These are phyloP conservation scores for Galeopterus variegatus DNA, from an alignment of 2,113 vertebrate genomes.

Conservation along the genomic window DNA sequence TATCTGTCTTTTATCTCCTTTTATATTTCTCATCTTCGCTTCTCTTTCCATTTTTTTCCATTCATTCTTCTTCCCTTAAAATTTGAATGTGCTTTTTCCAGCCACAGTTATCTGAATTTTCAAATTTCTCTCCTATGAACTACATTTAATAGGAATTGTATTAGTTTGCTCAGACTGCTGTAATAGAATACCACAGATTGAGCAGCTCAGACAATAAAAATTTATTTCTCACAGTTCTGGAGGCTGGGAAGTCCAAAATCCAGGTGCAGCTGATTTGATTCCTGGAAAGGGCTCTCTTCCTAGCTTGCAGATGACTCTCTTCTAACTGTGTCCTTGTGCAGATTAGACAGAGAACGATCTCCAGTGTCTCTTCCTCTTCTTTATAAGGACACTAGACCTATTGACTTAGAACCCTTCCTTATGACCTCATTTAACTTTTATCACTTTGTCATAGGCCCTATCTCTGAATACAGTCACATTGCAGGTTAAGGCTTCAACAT, in stretches of 20 bases:
- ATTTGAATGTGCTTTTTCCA: not conserved
- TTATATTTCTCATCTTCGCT: not conserved
- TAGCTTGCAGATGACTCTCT: not conserved
- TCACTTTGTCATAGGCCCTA: not conserved
- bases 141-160: not conserved
- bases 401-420: not conserved
- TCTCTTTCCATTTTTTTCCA: not conserved
- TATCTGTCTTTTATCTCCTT: not conserved
- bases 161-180: not conserved
- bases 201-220: not conserved
- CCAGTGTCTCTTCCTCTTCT: not conserved
- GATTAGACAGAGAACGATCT: not conserved
- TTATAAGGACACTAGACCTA: not conserved
- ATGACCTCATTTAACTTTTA: not conserved
- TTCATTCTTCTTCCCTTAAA: conserved; percentile 13
- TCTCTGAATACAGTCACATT: not conserved
- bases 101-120: not conserved
- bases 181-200: not conserved
- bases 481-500: not conserved
- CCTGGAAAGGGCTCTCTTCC: not conserved
- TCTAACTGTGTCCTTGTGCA: not conserved
- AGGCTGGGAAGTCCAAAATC: not conserved
- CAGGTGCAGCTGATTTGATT: not conserved
- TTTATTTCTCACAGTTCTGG: not conserved
- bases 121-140: not conserved